These are phyloP conservation scores for Paraescarpia echinospica DNA, from an alignment of 1,140 invertebrate genomes.

Conservation along the genomic window DNA sequence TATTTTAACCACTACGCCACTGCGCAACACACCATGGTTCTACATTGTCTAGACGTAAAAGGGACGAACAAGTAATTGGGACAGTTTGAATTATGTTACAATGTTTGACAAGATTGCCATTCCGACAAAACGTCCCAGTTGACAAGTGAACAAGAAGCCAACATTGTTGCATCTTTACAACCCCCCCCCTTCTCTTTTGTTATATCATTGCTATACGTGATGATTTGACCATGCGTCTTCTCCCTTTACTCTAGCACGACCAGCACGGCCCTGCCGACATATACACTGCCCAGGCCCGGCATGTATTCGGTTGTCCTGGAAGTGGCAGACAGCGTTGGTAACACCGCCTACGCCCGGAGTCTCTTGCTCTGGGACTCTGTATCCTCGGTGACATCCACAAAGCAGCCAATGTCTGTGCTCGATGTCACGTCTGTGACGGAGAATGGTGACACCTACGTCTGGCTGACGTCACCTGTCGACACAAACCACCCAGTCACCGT, in stretches of 20 bases:
- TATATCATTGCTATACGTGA: too few relatives aligned
- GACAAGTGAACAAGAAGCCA: too few relatives aligned
- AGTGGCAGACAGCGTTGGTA: constrained; percentile 33
- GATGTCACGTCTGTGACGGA: constrained; percentile 18
- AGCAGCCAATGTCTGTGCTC: constrained; percentile 71
- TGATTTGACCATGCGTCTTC: background rate
- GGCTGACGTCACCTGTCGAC: background rate
- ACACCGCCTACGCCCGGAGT: constrained; percentile 29
- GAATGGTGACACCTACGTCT: constrained; percentile 25
- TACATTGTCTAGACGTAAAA: too few relatives aligned
- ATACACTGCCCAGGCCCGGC: constrained; percentile 25
- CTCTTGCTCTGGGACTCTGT: constrained; percentile 33
- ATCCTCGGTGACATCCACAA: constrained; percentile 73
- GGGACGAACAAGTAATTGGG: too few relatives aligned
- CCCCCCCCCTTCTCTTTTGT: too few relatives aligned
- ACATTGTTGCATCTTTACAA: too few relatives aligned
- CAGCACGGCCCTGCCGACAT: constrained; percentile 16
- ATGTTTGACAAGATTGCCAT: too few relatives aligned
- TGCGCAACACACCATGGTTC: too few relatives aligned
- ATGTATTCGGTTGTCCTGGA: constrained; percentile 36
- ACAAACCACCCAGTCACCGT: constrained; percentile 11
- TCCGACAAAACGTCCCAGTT: too few relatives aligned
- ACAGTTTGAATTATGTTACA: too few relatives aligned
- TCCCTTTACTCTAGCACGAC: too few relatives aligned
- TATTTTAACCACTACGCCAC: too few relatives aligned